Conservation (phyloP, 2,888 invertebrate genomes). For the Ennomos quercinarius region DNA sequence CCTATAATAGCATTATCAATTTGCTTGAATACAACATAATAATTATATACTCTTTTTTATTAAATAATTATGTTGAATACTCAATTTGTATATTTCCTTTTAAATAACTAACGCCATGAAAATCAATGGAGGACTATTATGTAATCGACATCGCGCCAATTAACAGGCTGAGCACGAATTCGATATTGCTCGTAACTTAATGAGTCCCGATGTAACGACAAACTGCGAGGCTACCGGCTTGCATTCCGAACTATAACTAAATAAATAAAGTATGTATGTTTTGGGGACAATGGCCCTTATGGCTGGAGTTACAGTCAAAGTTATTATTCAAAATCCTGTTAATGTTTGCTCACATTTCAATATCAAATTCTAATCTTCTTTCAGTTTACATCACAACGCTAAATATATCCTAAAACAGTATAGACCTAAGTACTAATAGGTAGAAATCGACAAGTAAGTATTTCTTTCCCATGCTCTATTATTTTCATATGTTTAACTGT, state of each 20-base stretch:
- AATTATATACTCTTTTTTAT: no score
- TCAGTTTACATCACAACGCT: no score
- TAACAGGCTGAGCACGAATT: conserved; percentile 63
- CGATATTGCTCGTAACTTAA: conserved; percentile 72
- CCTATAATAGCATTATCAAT: no score
- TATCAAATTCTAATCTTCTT: no score
- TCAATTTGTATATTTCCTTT: neutral
- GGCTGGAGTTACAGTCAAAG: neutral
- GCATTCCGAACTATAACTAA: conserved; percentile 17
- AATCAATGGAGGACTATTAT: conserved; percentile 54
- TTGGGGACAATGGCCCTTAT: conserved; percentile 7
- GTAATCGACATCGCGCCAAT: conserved; percentile 69
- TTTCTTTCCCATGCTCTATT: no score
- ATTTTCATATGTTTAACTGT: no score
- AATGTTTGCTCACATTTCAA: no score
- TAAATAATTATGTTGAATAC: no score
- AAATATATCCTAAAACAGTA: no score
- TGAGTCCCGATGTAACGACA: conserved; percentile 76
- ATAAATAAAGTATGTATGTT: conserved; percentile 15
- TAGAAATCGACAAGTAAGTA: no score
- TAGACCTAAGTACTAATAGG: no score
- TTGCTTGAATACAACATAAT: no score
- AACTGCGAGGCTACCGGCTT: conserved; percentile 66
- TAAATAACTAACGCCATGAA: conserved; percentile 24
- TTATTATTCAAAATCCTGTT: neutral